A percentile compares a stretch with the other conserved stretches of the same genome.
Conservation (phyloP, 2,888 invertebrate genomes). For the Sepioteuthis lessoniana region DNA sequence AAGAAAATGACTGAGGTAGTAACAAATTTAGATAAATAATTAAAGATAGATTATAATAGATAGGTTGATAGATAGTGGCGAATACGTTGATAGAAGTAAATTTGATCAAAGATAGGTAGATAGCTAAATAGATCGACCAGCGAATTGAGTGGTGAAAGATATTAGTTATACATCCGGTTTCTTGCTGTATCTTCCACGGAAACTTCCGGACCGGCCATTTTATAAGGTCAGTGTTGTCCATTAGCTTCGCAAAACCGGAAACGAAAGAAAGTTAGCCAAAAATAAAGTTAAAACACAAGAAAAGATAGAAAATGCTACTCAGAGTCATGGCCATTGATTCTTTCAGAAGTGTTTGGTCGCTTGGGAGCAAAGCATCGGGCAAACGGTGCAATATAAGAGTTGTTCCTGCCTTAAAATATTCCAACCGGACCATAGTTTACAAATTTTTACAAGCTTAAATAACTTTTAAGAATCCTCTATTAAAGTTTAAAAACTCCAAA, state of each 20-base stretch:
- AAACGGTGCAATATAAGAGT: not conserved
- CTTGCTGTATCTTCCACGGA: conserved; percentile 1
- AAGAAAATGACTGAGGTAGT: too few species aligned
- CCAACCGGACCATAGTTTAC: not conserved
- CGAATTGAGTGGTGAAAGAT: not conserved
- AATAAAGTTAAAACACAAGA: not conserved
- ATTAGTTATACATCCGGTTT: not conserved
- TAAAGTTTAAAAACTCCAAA: too few species aligned
- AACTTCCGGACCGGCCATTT: not conserved
- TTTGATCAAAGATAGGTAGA: not conserved
- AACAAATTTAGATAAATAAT: not conserved
- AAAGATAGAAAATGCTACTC: not conserved
- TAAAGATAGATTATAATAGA: not conserved
- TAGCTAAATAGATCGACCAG: not conserved
- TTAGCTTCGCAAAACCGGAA: not conserved
- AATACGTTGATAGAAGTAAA: not conserved
- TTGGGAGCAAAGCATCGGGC: not conserved
- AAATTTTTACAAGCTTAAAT: not conserved
- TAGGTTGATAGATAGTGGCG: not conserved
- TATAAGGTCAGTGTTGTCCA: conserved; percentile 13
- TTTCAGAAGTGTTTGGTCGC: not conserved
- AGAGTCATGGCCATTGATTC: not conserved
- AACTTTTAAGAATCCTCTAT: not conserved
- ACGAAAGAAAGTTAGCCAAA: not conserved
- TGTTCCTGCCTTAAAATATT: not conserved